phyloP scores from a whole-genome alignment of 2,797 vertebrate genomes.

The Sternotherus odoratus region DNA sequence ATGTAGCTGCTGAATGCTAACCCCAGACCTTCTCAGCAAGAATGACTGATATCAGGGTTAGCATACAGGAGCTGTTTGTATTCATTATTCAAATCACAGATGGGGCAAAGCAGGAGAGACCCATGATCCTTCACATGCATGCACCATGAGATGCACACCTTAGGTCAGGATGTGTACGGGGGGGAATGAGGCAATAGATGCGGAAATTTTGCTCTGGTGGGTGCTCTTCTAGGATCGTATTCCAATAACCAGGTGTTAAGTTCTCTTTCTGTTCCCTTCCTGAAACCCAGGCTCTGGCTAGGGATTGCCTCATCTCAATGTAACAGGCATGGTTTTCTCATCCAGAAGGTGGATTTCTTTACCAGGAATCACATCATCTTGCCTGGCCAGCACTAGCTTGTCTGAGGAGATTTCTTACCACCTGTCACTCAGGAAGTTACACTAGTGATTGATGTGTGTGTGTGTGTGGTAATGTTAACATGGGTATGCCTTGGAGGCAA shows the following conservation, averaged over 20 bases:
- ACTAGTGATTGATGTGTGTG: not conserved
- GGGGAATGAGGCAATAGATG: not conserved
- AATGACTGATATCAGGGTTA: not conserved
- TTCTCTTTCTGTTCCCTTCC: not conserved
- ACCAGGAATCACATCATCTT: not conserved
- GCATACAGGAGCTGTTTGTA: not conserved
- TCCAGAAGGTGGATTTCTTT: conserved; percentile 44
- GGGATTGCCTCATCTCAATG: conserved; percentile 31
- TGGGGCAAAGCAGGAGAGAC: not conserved
- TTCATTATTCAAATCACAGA: not conserved
- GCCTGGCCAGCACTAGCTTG: conserved; percentile 67
- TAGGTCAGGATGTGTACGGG: not conserved
- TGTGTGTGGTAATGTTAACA: conserved; percentile 16
- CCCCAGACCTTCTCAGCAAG: not conserved
- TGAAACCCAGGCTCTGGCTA: conserved; percentile 52
- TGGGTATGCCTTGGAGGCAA: conserved; percentile 33
- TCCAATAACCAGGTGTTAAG: conserved; percentile 1
- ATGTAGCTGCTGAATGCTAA: not conserved
- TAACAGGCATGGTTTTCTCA: not conserved
- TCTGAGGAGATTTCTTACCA: conserved; percentile 49
- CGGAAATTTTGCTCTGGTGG: not conserved
- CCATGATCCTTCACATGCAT: not conserved
- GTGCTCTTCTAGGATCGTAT: not conserved
- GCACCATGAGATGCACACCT: not conserved
- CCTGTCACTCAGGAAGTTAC: conserved; percentile 19